Conservation (phyloP, 2,113 vertebrate genomes). For the Siniperca chuatsi region DNA sequence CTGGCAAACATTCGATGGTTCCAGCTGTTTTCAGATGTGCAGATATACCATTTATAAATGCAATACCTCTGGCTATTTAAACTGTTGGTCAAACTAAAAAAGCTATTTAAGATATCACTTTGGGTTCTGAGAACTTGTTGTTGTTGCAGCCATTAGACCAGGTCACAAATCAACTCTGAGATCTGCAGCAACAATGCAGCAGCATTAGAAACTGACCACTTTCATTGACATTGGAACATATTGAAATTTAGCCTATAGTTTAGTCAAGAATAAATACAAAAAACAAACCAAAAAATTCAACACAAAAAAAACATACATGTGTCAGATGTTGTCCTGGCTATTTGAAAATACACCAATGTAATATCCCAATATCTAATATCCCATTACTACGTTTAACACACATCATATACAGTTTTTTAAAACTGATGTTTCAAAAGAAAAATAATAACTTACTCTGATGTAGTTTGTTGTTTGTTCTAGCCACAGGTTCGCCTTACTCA, state of each 20-base stretch:
- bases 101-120: not conserved
- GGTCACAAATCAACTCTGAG: not conserved
- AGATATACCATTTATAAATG: not conserved
- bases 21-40: not conserved
- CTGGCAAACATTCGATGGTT: not conserved
- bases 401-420: not conserved
- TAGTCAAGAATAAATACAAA: no score
- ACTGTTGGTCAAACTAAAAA: not conserved
- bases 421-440: not conserved
- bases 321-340: no score
- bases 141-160: not conserved
- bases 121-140: not conserved
- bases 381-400: not conserved
- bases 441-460: conserved; percentile 46
- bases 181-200: no score
- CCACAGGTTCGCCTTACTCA: not conserved
- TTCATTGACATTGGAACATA: no score
- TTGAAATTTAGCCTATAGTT: not conserved
- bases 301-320: not conserved
- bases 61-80: not conserved
- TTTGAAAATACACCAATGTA: not conserved
- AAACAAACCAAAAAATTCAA: no score
- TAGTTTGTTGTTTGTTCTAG: not conserved
- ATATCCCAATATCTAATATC: not conserved
- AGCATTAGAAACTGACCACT: not conserved